These are phyloP conservation scores for Lophochroa leadbeateri DNA, from an alignment of 2,113 vertebrate species.

Conservation along the genomic window DNA sequence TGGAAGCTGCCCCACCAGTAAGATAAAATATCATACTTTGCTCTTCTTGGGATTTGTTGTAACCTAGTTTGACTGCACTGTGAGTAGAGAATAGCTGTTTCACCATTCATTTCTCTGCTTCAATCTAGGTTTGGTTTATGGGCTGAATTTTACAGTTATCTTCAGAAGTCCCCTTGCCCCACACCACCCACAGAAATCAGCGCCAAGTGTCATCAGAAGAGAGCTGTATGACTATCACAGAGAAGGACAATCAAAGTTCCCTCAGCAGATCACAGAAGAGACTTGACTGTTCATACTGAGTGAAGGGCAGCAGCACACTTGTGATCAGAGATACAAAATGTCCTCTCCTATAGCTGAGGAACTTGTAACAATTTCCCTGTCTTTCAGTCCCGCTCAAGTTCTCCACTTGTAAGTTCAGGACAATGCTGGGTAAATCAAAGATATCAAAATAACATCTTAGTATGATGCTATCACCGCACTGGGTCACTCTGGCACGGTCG, in stretches of 20 bases:
- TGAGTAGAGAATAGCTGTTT: neutral
- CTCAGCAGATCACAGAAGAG: neutral
- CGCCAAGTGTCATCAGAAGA: neutral
- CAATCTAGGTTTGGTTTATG: neutral
- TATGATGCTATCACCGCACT: fast-evolving
- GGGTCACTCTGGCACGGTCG: neutral
- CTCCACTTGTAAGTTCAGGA: neutral
- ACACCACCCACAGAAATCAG: neutral
- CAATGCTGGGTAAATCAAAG: neutral
- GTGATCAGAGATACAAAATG: neutral
- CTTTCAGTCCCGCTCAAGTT: fast-evolving
- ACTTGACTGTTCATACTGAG: fast-evolving
- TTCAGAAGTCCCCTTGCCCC: neutral
- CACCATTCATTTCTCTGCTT: neutral
- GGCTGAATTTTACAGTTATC: neutral
- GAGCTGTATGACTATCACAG: neutral
- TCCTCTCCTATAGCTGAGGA: neutral
- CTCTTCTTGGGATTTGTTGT: too few relatives aligned
- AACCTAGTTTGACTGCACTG: neutral
- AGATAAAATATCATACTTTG: neutral
- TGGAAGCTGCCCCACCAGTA: neutral
- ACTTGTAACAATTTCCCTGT: neutral
- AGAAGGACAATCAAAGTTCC: neutral
- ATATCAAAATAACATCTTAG: neutral
- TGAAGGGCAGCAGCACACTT: neutral